Conservation (phyloP, 1,140 invertebrate genomes). For the Grapholita molesta region DNA sequence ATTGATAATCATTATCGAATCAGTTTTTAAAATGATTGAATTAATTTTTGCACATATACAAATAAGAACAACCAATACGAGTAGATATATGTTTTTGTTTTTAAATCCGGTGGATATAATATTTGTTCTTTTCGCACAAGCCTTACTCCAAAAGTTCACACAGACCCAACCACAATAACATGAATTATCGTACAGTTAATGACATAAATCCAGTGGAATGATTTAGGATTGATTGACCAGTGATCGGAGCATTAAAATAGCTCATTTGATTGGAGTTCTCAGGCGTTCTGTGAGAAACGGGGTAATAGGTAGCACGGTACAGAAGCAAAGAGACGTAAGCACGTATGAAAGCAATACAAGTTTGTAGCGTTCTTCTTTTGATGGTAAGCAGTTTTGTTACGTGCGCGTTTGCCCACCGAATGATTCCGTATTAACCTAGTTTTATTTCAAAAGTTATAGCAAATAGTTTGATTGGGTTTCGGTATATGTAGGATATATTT, state of each 20-base stretch:
- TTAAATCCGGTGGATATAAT: not conserved
- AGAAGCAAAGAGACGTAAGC: not conserved
- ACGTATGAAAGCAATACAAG: not conserved
- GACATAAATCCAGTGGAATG: constrained; percentile 49
- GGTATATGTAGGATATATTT: not conserved
- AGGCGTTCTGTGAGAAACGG: constrained; percentile 49
- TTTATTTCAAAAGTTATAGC: not conserved
- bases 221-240: constrained; percentile 40
- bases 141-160: not conserved
- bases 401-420: not conserved
- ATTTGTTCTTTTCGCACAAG: constrained; percentile 1
- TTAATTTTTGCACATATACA: no score
- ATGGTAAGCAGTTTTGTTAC: constrained; percentile 1
- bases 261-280: constrained; percentile 59
- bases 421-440: not conserved
- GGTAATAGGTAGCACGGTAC: constrained; percentile 18
- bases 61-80: no score
- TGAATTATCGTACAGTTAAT: constrained; percentile 42
- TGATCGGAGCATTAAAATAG: constrained; percentile 59
- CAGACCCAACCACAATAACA: constrained; percentile 23
- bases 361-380: not conserved
- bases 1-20: no score
- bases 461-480: not conserved
- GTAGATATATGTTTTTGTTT: no score
- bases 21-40: no score